Percentiles rank a stretch among this genome's conserved stretches.
Evolutionary conservation across 92 coral and sea anemone genomes (phyloP).

Genomic region (Epizoanthus stellaris): DNA sequence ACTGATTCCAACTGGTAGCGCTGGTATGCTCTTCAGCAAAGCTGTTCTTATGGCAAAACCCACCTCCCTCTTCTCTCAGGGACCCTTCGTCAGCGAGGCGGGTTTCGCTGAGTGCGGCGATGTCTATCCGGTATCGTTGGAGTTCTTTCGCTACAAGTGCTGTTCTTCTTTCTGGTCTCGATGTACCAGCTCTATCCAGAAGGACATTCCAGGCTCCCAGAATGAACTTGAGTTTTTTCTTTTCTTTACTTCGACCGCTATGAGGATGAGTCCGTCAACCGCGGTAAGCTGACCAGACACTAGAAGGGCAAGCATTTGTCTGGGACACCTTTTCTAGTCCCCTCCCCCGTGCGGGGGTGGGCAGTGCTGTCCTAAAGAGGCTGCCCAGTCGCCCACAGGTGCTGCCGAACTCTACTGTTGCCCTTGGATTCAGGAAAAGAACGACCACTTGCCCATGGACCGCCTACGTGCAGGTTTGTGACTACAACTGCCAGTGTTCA

Average conservation of each 20-base stretch:
- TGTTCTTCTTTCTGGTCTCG: not conserved
- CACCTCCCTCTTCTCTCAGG: too few relatives aligned
- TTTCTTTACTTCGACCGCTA: too few relatives aligned
- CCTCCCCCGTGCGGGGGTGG: constrained; percentile 5
- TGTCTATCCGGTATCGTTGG: not conserved
- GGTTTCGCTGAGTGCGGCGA: constrained; percentile 8
- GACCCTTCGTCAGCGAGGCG: not conserved
- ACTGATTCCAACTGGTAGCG: not conserved
- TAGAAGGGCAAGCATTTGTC: too few relatives aligned
- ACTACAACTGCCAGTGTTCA: constrained; percentile 15
- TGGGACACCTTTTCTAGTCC: too few relatives aligned
- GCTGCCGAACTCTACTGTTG: constrained; percentile 19
- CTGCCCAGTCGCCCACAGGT: not conserved
- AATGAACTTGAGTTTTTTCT: too few relatives aligned
- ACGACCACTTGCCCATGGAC: too few relatives aligned
- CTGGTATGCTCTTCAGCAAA: not conserved
- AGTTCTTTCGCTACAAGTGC: not conserved
- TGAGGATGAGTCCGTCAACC: too few relatives aligned
- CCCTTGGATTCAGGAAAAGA: too few relatives aligned
- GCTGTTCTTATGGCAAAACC: too few relatives aligned
- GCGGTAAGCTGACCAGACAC: too few relatives aligned
- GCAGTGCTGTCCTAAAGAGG: constrained; percentile 31
- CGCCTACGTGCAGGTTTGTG: constrained; percentile 19
- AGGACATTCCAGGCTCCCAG: too few relatives aligned
- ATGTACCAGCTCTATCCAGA: too few relatives aligned